These are phyloP conservation scores for Andricus grossulariae DNA, from an alignment of 1,140 invertebrate species.

Conservation along the genomic window DNA sequence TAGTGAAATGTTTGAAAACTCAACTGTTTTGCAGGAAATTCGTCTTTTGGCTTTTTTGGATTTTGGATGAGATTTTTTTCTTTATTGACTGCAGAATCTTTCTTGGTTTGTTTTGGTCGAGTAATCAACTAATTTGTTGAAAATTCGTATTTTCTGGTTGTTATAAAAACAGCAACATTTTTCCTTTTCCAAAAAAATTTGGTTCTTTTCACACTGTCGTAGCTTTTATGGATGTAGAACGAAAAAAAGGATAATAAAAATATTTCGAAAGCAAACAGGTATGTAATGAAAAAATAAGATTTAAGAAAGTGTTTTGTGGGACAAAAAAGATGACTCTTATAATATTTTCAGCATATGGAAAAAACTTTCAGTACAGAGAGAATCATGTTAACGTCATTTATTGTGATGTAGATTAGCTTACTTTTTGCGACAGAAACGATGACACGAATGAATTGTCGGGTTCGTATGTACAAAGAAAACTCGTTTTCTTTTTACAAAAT, in stretches of 20 bases:
- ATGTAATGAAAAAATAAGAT: background rate
- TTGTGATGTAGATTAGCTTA: background rate
- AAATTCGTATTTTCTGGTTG: too few relatives aligned
- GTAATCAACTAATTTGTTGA: too few relatives aligned
- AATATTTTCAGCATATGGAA: background rate
- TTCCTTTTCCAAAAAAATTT: too few relatives aligned
- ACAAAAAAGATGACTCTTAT: background rate
- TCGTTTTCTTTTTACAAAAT: background rate
- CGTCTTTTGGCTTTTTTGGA: too few relatives aligned
- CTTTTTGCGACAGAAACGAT: background rate
- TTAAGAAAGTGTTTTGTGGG: slow-evolving; percentile 4
- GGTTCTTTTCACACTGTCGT: background rate
- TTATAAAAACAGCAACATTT: too few relatives aligned
- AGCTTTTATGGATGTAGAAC: too few relatives aligned
- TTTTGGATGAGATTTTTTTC: too few relatives aligned
- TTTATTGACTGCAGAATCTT: too few relatives aligned
- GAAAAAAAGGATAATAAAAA: too few relatives aligned
- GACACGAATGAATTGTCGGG: background rate
- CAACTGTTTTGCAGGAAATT: too few relatives aligned
- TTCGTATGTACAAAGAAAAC: background rate
- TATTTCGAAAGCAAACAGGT: background rate
- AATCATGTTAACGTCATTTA: background rate
- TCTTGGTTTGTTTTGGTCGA: too few relatives aligned
- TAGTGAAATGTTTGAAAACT: too few relatives aligned
- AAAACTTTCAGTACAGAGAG: background rate